Conservation (phyloP, 2,113 vertebrate species). For the Elephas maximus region DNA sequence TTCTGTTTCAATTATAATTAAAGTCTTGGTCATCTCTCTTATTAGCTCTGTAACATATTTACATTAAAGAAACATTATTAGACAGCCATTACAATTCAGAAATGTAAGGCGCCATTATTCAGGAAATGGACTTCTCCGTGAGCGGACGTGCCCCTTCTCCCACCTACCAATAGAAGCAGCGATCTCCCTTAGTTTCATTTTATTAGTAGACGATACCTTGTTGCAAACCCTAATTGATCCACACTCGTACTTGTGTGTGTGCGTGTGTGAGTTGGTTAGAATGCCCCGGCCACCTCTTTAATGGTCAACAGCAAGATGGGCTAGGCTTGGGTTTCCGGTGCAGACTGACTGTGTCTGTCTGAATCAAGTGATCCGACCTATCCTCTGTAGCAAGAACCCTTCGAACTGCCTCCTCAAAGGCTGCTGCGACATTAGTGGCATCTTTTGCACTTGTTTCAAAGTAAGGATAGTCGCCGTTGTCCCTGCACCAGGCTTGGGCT, state of each 20-base stretch:
- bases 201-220: slow-evolving; percentile 71
- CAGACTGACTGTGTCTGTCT: slow-evolving; percentile 96
- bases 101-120: slow-evolving; percentile 78
- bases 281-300: slow-evolving; percentile 50
- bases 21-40: slow-evolving; percentile 83
- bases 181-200: slow-evolving; percentile 76
- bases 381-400: slow-evolving; percentile 95
- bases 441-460: slow-evolving; percentile 99
- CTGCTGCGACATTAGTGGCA: slow-evolving; percentile 95
- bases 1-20: slow-evolving; percentile 81
- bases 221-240: slow-evolving; percentile 42
- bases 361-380: slow-evolving; percentile 95
- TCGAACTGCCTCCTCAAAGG: slow-evolving; percentile 97
- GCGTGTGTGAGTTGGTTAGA: slow-evolving; percentile 76
- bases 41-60: slow-evolving; percentile 85
- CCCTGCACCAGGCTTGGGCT: slow-evolving; percentile 95
- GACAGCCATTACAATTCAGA: slow-evolving; percentile 78
- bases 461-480: slow-evolving; percentile 96
- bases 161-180: slow-evolving; percentile 82
- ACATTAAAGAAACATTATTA: slow-evolving; percentile 81
- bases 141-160: slow-evolving; percentile 74
- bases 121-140: slow-evolving; percentile 70
- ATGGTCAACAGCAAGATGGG: slow-evolving; percentile 93
- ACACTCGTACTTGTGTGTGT: slow-evolving; percentile 49
- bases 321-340: slow-evolving; percentile 94